These are phyloP conservation scores for Parochlus steinenii DNA, from an alignment of 2,888 invertebrate species.

Conservation along the genomic window DNA sequence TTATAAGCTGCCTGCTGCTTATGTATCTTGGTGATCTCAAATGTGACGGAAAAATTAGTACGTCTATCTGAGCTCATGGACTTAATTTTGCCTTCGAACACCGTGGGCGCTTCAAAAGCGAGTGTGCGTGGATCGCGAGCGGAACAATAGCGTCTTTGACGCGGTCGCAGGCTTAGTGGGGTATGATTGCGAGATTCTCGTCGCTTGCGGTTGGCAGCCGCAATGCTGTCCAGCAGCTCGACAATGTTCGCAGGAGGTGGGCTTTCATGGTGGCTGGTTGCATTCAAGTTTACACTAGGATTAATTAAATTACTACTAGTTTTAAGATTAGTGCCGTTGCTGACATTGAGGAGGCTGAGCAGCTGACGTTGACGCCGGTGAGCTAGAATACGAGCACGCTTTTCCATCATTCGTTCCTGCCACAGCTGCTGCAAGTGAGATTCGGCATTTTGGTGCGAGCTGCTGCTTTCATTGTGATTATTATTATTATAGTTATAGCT, in stretches of 20 bases:
- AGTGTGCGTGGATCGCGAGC: slow-evolving; percentile 45
- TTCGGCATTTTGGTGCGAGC: not conserved
- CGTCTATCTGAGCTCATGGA: slow-evolving; percentile 41
- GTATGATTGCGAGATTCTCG: slow-evolving; percentile 7
- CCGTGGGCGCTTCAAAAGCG: slow-evolving; percentile 45
- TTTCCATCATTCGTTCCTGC: slow-evolving; percentile 10
- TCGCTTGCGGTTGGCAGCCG: slow-evolving; percentile 9
- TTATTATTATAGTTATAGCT: slow-evolving; percentile 15
- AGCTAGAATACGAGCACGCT: slow-evolving; percentile 11
- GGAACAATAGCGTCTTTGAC: slow-evolving; percentile 33
- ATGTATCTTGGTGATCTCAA: slow-evolving; percentile 44
- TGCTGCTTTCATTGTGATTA: slow-evolving; percentile 13
- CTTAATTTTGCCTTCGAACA: slow-evolving; percentile 46
- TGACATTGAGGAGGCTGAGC: slow-evolving; percentile 4
- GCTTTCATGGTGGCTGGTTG: slow-evolving; percentile 14
- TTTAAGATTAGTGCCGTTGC: slow-evolving; percentile 9
- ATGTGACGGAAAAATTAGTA: slow-evolving; percentile 44
- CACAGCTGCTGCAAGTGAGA: slow-evolving; percentile 8
- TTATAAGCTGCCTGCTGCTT: slow-evolving; percentile 36
- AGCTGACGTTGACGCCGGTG: slow-evolving; percentile 12
- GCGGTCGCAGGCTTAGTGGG: slow-evolving; percentile 13
- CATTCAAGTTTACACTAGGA: slow-evolving; percentile 1
- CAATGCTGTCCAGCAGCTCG: not conserved
- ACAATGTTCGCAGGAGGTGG: not conserved
- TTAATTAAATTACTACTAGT: slow-evolving; percentile 9